Evolutionary conservation across 2,113 vertebrate genomes (phyloP).

Genomic region (Oncorhynchus nerka): DNA sequence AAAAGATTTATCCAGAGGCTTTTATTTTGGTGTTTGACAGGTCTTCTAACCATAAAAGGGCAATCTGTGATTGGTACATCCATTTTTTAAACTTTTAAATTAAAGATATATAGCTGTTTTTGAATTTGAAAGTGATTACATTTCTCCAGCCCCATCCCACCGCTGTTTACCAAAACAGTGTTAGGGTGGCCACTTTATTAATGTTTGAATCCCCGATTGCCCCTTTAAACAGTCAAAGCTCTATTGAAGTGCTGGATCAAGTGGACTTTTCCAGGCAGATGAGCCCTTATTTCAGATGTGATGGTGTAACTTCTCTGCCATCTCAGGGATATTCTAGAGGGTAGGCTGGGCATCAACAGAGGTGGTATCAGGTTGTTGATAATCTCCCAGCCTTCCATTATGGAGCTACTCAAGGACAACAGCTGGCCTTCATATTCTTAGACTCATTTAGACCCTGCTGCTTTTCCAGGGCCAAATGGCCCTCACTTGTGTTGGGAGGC

Average conservation of each 20-base stretch:
- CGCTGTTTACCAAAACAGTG: too few species aligned
- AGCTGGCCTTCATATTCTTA: constrained; percentile 40
- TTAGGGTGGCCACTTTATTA: too few species aligned
- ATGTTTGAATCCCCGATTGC: too few species aligned
- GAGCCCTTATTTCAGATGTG: constrained; percentile 31
- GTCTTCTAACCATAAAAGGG: too few species aligned
- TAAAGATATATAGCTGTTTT: too few species aligned
- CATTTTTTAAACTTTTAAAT: too few species aligned
- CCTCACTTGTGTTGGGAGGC: background rate
- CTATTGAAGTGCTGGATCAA: too few species aligned
- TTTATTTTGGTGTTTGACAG: background rate
- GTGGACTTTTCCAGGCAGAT: background rate
- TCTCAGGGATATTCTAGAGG: constrained; percentile 38
- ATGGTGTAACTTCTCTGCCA: constrained; percentile 8
- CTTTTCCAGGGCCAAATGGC: constrained; percentile 23
- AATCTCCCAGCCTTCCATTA: constrained; percentile 45
- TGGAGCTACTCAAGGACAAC: constrained; percentile 25
- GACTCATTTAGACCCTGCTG: constrained; percentile 76
- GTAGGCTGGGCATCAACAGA: constrained; percentile 20
- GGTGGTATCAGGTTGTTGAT: constrained; percentile 53
- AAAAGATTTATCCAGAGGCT: background rate
- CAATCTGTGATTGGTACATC: too few species aligned
- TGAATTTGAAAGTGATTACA: too few species aligned
- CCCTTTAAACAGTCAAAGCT: too few species aligned
- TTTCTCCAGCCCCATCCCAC: too few species aligned